A percentile compares a stretch with the other conserved stretches of the same genome.
These are phyloP conservation scores for Limnephilus lunatus DNA, from an alignment of 2,888 invertebrate species.

Conservation along the genomic window DNA sequence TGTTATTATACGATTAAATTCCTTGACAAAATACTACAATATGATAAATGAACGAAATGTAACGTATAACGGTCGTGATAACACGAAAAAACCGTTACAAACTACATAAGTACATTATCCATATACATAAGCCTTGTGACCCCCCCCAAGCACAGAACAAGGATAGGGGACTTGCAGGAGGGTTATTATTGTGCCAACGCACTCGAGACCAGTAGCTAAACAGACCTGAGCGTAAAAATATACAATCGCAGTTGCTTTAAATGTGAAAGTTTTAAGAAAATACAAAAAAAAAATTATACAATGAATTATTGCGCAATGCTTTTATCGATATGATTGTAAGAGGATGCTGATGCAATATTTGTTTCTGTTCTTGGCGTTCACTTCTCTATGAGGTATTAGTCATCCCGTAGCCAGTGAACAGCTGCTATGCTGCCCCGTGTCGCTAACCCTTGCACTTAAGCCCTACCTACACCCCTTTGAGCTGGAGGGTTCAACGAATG, in stretches of 20 bases:
- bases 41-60: background rate
- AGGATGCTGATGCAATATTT: background rate
- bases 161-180: slow-evolving; percentile 53
- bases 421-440: slow-evolving; percentile 60
- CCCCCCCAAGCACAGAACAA: slow-evolving; percentile 33
- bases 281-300: background rate
- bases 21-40: background rate
- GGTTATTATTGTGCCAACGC: slow-evolving; percentile 61
- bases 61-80: slow-evolving; percentile 57
- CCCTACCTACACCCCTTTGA: background rate
- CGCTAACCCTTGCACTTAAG: slow-evolving; percentile 63
- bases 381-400: slow-evolving; percentile 53
- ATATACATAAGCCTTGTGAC: slow-evolving; percentile 26
- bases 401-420: slow-evolving; percentile 64
- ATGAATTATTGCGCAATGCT: background rate
- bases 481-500: slow-evolving; percentile 46
- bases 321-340: background rate
- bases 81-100: slow-evolving; percentile 60
- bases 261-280: background rate
- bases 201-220: slow-evolving; percentile 27
- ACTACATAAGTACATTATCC: background rate
- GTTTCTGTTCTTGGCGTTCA: background rate
- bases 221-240: background rate
- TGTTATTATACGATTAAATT: background rate
- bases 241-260: background rate